A percentile compares a stretch with the other conserved stretches of the same genome.
phyloP scores from a whole-genome alignment of 2,113 vertebrate species.

The Toxotes chatareus region DNA sequence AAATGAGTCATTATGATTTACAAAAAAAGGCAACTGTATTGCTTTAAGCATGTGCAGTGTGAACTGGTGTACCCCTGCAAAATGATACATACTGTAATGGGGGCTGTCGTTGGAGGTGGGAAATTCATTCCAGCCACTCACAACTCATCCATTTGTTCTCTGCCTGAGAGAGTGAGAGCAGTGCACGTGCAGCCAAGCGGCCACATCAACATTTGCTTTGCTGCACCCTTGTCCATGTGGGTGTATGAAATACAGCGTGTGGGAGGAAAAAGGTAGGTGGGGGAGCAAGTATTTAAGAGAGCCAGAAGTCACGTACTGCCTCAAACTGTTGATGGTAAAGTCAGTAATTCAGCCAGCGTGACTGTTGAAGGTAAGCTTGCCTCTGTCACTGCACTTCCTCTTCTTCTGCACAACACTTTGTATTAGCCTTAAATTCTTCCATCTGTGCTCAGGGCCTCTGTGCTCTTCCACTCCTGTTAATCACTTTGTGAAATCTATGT shows the following conservation, averaged over 20 bases:
- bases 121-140: constrained; percentile 48
- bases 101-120: constrained; percentile 45
- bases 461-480: constrained; percentile 24
- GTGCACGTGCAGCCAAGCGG: constrained; percentile 43
- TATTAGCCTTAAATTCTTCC: constrained; percentile 8
- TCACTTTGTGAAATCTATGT: constrained; percentile 52
- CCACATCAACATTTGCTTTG: constrained; percentile 58
- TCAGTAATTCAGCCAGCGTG: constrained; percentile 40
- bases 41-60: constrained; percentile 5
- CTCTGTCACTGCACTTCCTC: constrained; percentile 71
- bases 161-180: constrained; percentile 49
- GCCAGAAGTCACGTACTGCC: constrained; percentile 75
- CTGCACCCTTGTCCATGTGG: constrained; percentile 66
- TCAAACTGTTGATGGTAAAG: constrained; percentile 62
- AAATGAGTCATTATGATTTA: not conserved
- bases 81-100: constrained; percentile 24
- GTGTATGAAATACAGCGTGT: constrained; percentile 67
- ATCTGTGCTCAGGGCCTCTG: constrained; percentile 34
- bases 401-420: constrained; percentile 59
- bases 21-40: not conserved
- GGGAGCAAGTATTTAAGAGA: constrained; percentile 56
- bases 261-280: constrained; percentile 71
- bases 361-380: constrained; percentile 70
- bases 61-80: constrained; percentile 4
- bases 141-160: constrained; percentile 53